These are phyloP conservation scores for Burhinus oedicnemus DNA, from an alignment of 2,113 vertebrate species.

Conservation along the genomic window DNA sequence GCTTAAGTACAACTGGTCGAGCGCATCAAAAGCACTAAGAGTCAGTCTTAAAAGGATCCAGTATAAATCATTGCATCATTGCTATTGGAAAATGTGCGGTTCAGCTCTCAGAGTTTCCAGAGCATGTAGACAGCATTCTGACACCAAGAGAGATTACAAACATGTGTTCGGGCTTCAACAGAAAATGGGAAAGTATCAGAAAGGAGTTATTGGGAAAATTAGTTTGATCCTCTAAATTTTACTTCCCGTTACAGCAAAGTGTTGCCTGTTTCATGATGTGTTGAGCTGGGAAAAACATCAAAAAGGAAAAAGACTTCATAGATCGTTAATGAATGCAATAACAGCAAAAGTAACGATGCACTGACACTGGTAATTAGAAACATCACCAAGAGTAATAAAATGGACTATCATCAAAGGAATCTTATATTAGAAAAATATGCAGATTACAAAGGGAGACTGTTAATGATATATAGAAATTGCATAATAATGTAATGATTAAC, in stretches of 20 bases:
- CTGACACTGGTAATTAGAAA: slow-evolving; percentile 22
- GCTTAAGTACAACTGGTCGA: background rate
- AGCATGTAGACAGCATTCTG: background rate
- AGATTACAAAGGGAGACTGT: background rate
- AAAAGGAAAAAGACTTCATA: background rate
- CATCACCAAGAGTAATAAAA: background rate
- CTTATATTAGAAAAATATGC: background rate
- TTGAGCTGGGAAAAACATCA: background rate
- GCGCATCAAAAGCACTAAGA: background rate
- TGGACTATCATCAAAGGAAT: background rate
- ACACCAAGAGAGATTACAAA: background rate
- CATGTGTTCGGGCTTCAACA: background rate
- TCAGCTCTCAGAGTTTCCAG: background rate
- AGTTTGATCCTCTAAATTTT: background rate
- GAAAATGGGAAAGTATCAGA: background rate
- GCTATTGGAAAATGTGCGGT: background rate
- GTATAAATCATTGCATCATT: background rate
- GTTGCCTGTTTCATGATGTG: background rate
- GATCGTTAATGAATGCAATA: background rate
- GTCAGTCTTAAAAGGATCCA: background rate
- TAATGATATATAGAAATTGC: background rate
- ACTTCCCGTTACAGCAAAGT: background rate
- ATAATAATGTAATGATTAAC: background rate
- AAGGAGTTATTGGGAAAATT: background rate
- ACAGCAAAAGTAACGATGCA: background rate